These are phyloP conservation scores for Melanocharis versteri DNA, from an alignment of 2,113 vertebrate species.

Conservation along the genomic window DNA sequence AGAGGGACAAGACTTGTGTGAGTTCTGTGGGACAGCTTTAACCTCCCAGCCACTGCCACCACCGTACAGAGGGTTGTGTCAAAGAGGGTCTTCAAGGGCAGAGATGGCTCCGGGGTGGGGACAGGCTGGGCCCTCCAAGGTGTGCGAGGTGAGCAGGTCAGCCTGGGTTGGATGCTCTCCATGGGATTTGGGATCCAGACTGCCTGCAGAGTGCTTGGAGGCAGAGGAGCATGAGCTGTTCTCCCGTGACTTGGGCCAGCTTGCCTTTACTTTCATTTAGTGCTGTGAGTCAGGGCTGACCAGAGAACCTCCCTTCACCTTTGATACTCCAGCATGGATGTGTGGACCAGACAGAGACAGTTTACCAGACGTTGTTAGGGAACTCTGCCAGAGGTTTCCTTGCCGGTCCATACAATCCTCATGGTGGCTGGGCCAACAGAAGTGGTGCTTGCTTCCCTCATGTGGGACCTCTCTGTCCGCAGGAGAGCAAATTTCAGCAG, in stretches of 20 bases:
- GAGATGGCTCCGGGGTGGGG: background rate
- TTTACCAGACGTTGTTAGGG: background rate
- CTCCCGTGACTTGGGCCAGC: background rate
- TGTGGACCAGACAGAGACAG: background rate
- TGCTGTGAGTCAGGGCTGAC: slow-evolving; percentile 5
- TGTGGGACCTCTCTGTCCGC: background rate
- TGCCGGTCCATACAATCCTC: background rate
- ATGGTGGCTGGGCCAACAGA: background rate
- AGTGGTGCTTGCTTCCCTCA: background rate
- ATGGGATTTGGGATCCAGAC: background rate
- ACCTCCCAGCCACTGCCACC: background rate
- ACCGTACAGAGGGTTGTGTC: background rate
- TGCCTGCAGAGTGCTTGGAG: background rate
- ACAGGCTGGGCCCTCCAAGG: background rate
- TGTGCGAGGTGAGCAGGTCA: background rate
- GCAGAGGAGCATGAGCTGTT: background rate
- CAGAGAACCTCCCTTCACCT: background rate
- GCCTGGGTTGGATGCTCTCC: background rate
- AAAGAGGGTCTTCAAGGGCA: background rate
- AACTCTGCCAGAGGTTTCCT: background rate
- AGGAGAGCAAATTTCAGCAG: background rate
- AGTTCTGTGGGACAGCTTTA: background rate
- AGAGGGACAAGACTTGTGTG: background rate
- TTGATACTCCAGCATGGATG: background rate
- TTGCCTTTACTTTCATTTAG: background rate